Conservation (phyloP, 2,113 vertebrate species). For the Corydoras sp. region DNA sequence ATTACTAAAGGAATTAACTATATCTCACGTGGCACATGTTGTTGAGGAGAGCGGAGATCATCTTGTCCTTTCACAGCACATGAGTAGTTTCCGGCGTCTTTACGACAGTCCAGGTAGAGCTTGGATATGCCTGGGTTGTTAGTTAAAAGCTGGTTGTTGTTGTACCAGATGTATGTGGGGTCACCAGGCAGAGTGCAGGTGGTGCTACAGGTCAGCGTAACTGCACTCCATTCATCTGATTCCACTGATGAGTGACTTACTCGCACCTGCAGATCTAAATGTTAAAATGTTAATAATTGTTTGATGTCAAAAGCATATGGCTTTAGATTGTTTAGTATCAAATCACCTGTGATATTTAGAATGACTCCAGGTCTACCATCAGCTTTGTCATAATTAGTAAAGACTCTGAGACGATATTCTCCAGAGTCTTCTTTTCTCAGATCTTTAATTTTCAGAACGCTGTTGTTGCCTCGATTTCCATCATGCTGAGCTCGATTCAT, state of each 20-base stretch:
- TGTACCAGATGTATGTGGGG: not conserved
- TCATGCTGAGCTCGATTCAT: conserved; percentile 7
- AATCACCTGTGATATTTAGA: conserved; percentile 33
- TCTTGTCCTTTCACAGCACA: conserved; percentile 13
- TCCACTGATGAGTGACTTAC: not conserved
- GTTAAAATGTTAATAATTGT: not conserved
- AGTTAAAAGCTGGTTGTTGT: not conserved
- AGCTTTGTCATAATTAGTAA: not conserved
- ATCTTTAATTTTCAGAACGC: conserved; percentile 13
- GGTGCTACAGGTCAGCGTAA: not conserved
- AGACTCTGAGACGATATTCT: conserved; percentile 31
- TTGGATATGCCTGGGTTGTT: not conserved
- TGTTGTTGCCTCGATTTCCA: not conserved
- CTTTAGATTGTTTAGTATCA: not conserved
- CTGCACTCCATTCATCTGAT: conserved; percentile 8
- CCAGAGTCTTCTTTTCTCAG: conserved; percentile 25
- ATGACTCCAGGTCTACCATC: not conserved
- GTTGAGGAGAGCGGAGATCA: not conserved
- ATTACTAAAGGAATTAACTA: no score
- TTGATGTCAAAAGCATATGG: no score
- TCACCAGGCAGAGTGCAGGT: not conserved
- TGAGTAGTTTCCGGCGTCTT: conserved; percentile 21
- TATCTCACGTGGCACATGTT: not conserved
- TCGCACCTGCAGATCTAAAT: conserved; percentile 16
- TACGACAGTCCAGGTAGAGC: conserved; percentile 2